phyloP scores from a whole-genome alignment of 2,113 vertebrate genomes.

The Scartelaos histophorus region DNA sequence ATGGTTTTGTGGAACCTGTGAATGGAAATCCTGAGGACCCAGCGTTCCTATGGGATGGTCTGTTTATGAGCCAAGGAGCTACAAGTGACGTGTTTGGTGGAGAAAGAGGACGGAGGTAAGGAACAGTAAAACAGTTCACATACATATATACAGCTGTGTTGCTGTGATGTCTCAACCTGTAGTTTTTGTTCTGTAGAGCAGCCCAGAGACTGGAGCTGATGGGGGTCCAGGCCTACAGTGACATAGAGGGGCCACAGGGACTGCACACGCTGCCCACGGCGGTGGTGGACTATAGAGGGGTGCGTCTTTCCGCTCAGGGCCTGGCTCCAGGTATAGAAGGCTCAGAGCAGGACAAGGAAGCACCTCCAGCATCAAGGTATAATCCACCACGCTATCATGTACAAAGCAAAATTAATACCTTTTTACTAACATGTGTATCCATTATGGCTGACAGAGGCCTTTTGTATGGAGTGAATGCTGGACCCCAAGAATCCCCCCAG shows the following conservation, averaged over 20 bases:
- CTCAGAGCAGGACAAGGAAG: slow-evolving; percentile 63
- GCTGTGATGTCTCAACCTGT: not conserved
- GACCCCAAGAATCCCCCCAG: slow-evolving; percentile 70
- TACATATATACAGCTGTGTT: not conserved
- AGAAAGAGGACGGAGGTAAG: slow-evolving; percentile 74
- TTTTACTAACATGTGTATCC: not conserved
- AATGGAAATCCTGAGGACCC: slow-evolving; percentile 76
- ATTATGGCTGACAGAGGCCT: slow-evolving; percentile 59
- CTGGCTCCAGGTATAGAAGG: slow-evolving; percentile 79
- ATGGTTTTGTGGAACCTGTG: slow-evolving; percentile 79
- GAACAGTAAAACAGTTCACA: not conserved
- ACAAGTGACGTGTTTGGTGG: slow-evolving; percentile 66
- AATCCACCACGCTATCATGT: not conserved
- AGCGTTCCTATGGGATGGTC: slow-evolving; percentile 79
- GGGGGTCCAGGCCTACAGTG: slow-evolving; percentile 76
- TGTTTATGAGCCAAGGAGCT: slow-evolving; percentile 80
- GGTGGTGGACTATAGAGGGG: slow-evolving; percentile 80
- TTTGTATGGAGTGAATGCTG: slow-evolving; percentile 77
- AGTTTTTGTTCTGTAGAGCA: slow-evolving; percentile 48
- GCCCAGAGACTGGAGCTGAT: slow-evolving; percentile 79
- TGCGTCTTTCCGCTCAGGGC: slow-evolving; percentile 81
- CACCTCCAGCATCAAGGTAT: slow-evolving; percentile 57
- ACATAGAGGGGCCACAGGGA: slow-evolving; percentile 66
- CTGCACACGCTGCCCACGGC: slow-evolving; percentile 82
- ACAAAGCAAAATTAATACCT: no score